Evolutionary conservation across 2,797 vertebrate genomes (phyloP).

Genomic region (Fistularia tabacaria): DNA sequence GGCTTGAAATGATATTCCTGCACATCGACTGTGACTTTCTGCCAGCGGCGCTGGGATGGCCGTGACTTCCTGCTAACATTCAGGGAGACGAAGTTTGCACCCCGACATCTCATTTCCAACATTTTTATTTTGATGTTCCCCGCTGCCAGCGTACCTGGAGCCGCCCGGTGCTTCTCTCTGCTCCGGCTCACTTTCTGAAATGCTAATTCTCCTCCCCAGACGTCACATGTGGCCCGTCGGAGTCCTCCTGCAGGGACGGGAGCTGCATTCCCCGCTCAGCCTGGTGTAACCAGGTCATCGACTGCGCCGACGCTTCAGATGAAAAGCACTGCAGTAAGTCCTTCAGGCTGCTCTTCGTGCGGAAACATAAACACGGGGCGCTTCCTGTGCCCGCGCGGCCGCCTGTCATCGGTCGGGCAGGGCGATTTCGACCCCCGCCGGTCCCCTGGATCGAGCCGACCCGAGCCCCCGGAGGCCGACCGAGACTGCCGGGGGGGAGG

Average conservation of each 20-base stretch:
- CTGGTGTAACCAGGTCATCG: constrained; percentile 92
- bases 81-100: constrained; percentile 3
- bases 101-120: constrained; percentile 31
- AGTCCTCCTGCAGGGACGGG: constrained; percentile 89
- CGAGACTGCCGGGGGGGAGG: constrained; percentile 17
- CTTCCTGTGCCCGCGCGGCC: not conserved
- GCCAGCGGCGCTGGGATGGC: too few species aligned
- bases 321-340: constrained; percentile 94
- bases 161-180: too few species aligned
- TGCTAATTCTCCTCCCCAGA: constrained; percentile 65
- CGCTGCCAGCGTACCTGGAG: constrained; percentile 23
- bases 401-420: constrained; percentile 11
- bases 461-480: not conserved
- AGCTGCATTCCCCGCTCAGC: constrained; percentile 85
- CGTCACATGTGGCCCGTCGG: constrained; percentile 76
- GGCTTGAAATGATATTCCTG: too few species aligned
- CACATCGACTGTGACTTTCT: too few species aligned
- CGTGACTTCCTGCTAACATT: too few species aligned
- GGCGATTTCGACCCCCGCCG: constrained; percentile 8
- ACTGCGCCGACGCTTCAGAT: constrained; percentile 93
- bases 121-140: not conserved
- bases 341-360: constrained; percentile 23
- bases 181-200: constrained; percentile 47
- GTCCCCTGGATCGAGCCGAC: constrained; percentile 1
- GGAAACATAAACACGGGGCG: constrained; percentile 1